Evolutionary conservation across 2,888 invertebrate species (phyloP), one percentile per base, ranked within the genome.

Genomic region (Incurvaria masculella): DNA sequence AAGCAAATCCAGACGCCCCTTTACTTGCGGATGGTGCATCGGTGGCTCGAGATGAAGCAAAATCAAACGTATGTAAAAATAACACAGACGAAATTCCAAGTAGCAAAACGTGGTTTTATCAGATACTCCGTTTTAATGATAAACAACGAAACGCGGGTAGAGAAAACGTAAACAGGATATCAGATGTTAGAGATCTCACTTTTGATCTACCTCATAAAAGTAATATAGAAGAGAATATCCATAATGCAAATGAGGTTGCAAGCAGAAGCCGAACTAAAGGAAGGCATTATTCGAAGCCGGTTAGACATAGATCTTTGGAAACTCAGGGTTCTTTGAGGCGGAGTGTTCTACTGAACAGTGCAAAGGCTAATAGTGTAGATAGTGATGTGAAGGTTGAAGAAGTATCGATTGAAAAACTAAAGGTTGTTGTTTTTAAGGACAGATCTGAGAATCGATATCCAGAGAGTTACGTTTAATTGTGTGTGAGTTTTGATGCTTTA

Each of bases 311-410:
- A 68, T 56, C 55, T 11, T 16, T 63, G 42, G 72, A 72, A 50
- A 46, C 47, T 43, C 63, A 73, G 51, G 64, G 68, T 45, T 81
- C 82, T 11, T 62, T 81, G 26, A 67, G 80, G 45, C 78, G 79
- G 16, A 81, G 75, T 52, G 76, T 80, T 40, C 68, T 80, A 47
- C 69, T 80, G 57, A 79, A 75, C 56, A 75, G 70, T 53, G 68
- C 73, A 6, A 75, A 72, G 57, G 66, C 73, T 2, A 72, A 69
- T 58, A 76, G 71, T 57, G 55, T 72, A 45, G 79, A 79, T 45
- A 51, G 58, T 44, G 72, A 72, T 33, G 52, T 53, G 20, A 60
- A 47, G 11, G 18, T 21, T 6, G 20, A 27, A 2, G 23, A 16
- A 20, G 21, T 21, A 3, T 23, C 33, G 8, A 33, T 33, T 33